Evolutionary conservation across 2,888 invertebrate genomes (phyloP), one percentile per base, ranked within the genome.

Genomic region (Eristalinus aeneus): DNA sequence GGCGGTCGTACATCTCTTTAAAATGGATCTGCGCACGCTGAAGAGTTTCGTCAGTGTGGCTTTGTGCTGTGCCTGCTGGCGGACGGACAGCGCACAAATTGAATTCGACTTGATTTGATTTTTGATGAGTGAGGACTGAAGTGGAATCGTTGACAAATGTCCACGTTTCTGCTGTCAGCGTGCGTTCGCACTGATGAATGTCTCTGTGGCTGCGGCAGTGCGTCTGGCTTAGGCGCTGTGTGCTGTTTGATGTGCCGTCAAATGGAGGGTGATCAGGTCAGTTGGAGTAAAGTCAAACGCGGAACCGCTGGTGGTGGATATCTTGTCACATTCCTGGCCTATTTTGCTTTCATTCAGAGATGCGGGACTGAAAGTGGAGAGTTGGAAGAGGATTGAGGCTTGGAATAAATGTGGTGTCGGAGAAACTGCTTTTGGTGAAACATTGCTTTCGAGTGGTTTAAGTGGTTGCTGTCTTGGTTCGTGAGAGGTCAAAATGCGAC

Each of bases 121-220:
- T 74, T 74, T 81, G 72, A 68, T 72, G 76, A 56, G 54, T n/a
- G 64, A 71, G 71, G 68, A 75, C 75, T 63, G 32, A 67, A 72
- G 73, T 73, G 81, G 68, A 69, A 65, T 61, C 64, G 77, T 69
- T 82, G 81, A 81, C 81, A 86, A 86, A 77, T 86, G 71, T 81
- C 46, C 67, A 60, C 46, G 69, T 63, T 81, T 65, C 36, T 22
- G n/a, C 61, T 54, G 72, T 71, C 56, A 64, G 53, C 6, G 32
- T 46, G 46, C n/a, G 46, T 46, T 46, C 46, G 56, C 56, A 27
- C 23, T 23, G 56, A 56, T 56, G 56, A 23, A 23, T 56, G 23
- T 56, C 16, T 16, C 16, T 56, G 56, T 11, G 56, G 22, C 53
- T 5, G 22, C 23, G 23, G 56, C 39, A 2, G 39, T 39, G 39